Percentiles rank a stretch among this genome's conserved stretches.
These are phyloP conservation scores for Eulemur rufifrons DNA, from an alignment of 2,113 vertebrate species.

Conservation along the genomic window DNA sequence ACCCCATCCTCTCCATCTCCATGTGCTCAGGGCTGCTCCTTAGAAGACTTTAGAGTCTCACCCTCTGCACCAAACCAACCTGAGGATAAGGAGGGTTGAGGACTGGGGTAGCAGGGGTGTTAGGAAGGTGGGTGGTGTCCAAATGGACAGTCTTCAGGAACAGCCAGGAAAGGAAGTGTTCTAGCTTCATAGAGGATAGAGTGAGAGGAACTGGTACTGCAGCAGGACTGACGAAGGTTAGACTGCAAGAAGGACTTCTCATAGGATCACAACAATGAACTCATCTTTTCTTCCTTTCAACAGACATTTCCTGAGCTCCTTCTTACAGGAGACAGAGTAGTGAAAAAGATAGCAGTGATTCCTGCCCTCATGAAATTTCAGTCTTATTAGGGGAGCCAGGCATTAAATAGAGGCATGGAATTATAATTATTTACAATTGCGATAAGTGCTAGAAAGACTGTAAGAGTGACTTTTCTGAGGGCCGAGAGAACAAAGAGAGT, in stretches of 20 bases:
- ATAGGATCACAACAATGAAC: not conserved
- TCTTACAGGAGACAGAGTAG: not conserved
- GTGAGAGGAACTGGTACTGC: not conserved
- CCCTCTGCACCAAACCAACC: conserved; percentile 58
- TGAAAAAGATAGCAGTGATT: not conserved
- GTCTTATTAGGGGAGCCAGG: not conserved
- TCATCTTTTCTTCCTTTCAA: not conserved
- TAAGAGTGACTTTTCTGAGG: not conserved
- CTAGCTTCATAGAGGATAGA: not conserved
- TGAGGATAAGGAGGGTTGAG: not conserved
- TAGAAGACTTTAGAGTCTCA: conserved; percentile 76
- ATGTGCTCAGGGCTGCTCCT: conserved; percentile 78
- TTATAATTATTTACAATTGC: not conserved
- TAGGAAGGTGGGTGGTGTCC: not conserved
- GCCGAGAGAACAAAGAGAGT: not conserved
- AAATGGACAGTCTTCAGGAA: not conserved
- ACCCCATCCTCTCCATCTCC: conserved; percentile 78
- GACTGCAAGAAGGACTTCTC: conserved; percentile 12
- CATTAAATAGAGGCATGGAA: not conserved
- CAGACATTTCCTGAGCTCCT: not conserved
- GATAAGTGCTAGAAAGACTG: not conserved
- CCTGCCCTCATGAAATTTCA: conserved; percentile 18
- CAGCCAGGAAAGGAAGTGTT: not conserved
- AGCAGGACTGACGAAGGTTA: not conserved
- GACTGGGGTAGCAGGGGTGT: not conserved